phyloP scores from a whole-genome alignment of 1,140 invertebrate genomes.

The Andricus grossulariae region DNA sequence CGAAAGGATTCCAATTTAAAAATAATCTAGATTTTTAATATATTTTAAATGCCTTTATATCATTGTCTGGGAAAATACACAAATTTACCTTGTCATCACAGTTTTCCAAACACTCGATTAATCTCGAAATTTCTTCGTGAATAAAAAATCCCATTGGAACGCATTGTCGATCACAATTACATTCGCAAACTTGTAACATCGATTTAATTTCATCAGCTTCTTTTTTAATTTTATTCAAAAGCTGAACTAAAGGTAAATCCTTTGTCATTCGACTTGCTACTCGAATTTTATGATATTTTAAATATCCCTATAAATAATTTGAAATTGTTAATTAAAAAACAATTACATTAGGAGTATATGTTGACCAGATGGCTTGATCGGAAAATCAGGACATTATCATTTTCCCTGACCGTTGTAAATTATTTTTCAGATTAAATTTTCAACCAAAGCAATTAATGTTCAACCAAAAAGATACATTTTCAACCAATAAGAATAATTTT shows the following conservation, averaged over 20 bases:
- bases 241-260: conserved; percentile 52
- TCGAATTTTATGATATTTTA: conserved; percentile 54
- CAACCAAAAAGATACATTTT: too few relatives aligned
- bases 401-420: too few relatives aligned
- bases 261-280: conserved; percentile 56
- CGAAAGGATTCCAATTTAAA: too few relatives aligned
- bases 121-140: conserved; percentile 51
- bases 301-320: conserved; percentile 45
- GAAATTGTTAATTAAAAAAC: neutral
- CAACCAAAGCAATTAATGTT: too few relatives aligned
- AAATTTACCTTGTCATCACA: conserved; percentile 59
- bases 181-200: conserved; percentile 47
- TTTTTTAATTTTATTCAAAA: conserved; percentile 58
- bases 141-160: conserved; percentile 48
- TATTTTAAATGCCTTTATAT: conserved; percentile 47
- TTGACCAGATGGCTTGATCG: too few relatives aligned
- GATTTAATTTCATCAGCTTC: conserved; percentile 48
- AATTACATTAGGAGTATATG: too few relatives aligned
- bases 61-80: conserved; percentile 55
- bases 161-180: conserved; percentile 47
- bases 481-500: too few relatives aligned
- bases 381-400: too few relatives aligned
- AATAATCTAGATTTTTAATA: too few relatives aligned
- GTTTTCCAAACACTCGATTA: conserved; percentile 49
- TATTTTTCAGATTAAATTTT: too few relatives aligned